A percentile compares a stretch with the other conserved stretches of the same genome.
phyloP scores from a whole-genome alignment of 2,113 vertebrate species.

The Ptilorrhoa leucosticta region DNA sequence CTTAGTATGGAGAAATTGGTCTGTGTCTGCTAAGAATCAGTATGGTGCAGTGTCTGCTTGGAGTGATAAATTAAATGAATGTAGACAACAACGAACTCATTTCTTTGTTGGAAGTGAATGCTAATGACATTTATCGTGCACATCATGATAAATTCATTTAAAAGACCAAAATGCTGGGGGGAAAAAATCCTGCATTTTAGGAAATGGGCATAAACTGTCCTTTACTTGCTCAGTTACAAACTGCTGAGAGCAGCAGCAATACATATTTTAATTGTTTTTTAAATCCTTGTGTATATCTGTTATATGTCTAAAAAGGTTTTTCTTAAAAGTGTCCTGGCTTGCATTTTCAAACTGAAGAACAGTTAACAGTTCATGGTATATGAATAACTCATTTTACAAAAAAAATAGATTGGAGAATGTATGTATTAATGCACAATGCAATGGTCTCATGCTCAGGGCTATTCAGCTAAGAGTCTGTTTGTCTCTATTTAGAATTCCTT shows the following conservation, averaged over 20 bases:
- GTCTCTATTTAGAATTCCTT: background rate
- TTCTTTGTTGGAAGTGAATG: conserved; percentile 16
- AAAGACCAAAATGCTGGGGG: background rate
- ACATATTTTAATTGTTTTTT: background rate
- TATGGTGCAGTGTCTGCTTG: background rate
- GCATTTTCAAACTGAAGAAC: background rate
- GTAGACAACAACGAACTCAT: background rate
- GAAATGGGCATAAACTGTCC: background rate
- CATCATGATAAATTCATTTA: conserved; percentile 23
- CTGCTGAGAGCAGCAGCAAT: background rate
- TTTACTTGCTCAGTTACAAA: background rate
- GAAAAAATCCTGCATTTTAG: background rate
- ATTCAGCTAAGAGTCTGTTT: background rate
- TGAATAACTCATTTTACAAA: background rate
- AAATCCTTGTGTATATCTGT: background rate
- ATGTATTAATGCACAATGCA: background rate
- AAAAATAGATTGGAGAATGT: background rate
- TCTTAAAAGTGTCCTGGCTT: background rate
- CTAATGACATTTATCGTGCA: conserved; percentile 14
- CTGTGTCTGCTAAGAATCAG: background rate
- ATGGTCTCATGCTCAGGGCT: background rate
- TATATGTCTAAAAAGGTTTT: background rate
- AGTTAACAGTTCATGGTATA: background rate
- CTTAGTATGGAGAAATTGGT: background rate
- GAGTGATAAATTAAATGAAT: conserved; percentile 20